These are phyloP conservation scores for Takifugu bimaculatus DNA, from an alignment of 2,113 vertebrate species.

Conservation along the genomic window DNA sequence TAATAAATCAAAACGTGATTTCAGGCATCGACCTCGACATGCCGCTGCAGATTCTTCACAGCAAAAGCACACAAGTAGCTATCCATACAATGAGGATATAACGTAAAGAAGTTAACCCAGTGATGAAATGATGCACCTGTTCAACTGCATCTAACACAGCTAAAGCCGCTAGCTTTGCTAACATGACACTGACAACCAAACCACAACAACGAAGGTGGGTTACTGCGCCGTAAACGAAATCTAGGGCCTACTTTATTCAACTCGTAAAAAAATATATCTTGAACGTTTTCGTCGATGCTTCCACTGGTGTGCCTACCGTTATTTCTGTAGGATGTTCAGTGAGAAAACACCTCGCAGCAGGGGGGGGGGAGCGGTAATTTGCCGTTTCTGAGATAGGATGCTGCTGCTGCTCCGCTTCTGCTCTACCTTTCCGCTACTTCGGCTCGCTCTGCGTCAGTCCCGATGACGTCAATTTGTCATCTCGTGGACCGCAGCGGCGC, in stretches of 20 bases:
- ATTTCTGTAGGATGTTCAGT: constrained; percentile 59
- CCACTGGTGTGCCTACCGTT: constrained; percentile 69
- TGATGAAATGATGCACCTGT: constrained; percentile 41
- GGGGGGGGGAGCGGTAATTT: constrained; percentile 23
- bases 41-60: background rate
- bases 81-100: too few relatives aligned
- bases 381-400: constrained; percentile 34
- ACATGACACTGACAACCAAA: constrained; percentile 48
- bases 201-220: constrained; percentile 15
- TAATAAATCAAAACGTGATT: constrained; percentile 16
- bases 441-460: constrained; percentile 62
- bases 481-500: constrained; percentile 40
- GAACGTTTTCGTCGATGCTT: background rate
- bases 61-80: background rate
- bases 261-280: background rate
- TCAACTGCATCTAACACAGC: constrained; percentile 26
- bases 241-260: background rate
- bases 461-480: constrained; percentile 74
- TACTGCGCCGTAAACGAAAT: constrained; percentile 4
- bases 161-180: constrained; percentile 54
- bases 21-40: background rate
- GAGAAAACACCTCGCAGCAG: constrained; percentile 35
- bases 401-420: constrained; percentile 48
- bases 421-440: constrained; percentile 28
- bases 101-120: background rate